Evolutionary conservation across 2,797 vertebrate genomes (phyloP).

Genomic region (Lutra lutra): DNA sequence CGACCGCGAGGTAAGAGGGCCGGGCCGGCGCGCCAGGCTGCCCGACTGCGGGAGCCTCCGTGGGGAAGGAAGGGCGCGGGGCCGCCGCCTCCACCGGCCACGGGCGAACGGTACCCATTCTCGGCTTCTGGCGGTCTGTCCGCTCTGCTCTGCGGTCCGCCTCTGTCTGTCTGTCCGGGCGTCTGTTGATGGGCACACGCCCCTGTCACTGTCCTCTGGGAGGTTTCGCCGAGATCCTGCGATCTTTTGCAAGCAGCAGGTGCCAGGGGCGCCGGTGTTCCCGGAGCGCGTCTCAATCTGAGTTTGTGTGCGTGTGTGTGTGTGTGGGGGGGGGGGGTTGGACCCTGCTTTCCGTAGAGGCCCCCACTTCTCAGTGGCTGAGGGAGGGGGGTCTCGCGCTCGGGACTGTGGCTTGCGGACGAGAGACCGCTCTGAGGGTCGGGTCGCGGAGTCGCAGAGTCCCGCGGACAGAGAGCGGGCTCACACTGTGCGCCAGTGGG

Average conservation of each 20-base stretch:
- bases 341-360: not conserved
- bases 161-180: not conserved
- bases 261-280: not conserved
- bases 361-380: not conserved
- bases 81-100: not conserved
- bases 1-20: not conserved
- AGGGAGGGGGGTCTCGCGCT: not conserved
- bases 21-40: not conserved
- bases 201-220: not conserved
- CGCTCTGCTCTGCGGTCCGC: not conserved
- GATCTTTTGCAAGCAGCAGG: slow-evolving; percentile 23
- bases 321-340: accelerated
- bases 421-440: slow-evolving; percentile 59
- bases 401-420: not conserved
- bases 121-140: not conserved
- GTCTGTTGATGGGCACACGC: not conserved
- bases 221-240: not conserved
- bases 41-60: not conserved
- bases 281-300: not conserved
- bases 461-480: not conserved
- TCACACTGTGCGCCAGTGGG: not conserved
- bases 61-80: not conserved
- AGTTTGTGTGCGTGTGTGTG: not conserved
- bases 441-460: not conserved
- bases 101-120: not conserved